Percentiles rank a stretch among this genome's conserved stretches.
phyloP scores from a whole-genome alignment of 2,113 vertebrate species.

The Dipodomys ordii region DNA sequence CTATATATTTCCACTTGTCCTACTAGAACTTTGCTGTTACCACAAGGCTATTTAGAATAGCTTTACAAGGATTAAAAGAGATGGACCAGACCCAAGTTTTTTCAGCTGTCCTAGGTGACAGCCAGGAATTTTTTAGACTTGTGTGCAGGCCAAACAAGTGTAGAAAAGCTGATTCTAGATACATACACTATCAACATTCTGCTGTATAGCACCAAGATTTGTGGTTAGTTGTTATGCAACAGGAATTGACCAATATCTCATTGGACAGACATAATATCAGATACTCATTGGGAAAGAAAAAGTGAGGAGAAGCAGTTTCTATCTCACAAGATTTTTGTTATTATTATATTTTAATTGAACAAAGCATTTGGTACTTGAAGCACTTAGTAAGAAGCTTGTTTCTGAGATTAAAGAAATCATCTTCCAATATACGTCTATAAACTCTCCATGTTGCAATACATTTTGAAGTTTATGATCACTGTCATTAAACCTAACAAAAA shows the following conservation, averaged over 20 bases:
- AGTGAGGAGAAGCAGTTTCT: neutral
- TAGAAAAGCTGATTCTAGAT: neutral
- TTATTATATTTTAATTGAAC: neutral
- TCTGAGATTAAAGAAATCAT: conserved; percentile 18
- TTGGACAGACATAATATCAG: neutral
- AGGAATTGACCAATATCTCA: neutral
- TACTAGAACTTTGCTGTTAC: neutral
- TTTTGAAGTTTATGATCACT: conserved; percentile 17
- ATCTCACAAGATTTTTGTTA: neutral
- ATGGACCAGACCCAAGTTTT: neutral
- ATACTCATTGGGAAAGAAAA: neutral
- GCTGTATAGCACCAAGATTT: neutral
- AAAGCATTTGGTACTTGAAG: neutral
- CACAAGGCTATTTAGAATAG: neutral
- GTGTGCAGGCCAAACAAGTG: neutral
- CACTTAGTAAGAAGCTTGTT: neutral
- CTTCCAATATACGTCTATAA: neutral
- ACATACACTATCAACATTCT: neutral
- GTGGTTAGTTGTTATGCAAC: neutral
- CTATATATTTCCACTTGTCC: neutral
- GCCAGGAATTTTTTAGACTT: neutral
- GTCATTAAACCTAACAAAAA: neutral
- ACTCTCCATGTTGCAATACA: neutral
- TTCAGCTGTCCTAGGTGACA: neutral
- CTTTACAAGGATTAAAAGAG: neutral